phyloP scores from a whole-genome alignment of 2,888 invertebrate species.

The Leucoma salicis region DNA sequence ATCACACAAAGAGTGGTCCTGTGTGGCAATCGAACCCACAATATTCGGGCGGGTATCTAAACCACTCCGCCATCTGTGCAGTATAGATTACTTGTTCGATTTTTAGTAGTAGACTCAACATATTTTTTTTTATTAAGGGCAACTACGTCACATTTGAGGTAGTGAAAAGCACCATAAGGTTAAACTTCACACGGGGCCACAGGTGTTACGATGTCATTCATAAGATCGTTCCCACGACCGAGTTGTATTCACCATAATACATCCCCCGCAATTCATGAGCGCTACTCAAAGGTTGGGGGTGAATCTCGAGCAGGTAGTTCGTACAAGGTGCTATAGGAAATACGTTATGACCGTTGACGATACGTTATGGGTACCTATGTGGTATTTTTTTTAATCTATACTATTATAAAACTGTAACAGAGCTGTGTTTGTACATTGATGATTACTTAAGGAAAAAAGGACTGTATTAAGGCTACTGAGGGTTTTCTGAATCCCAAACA shows the following conservation, averaged over 20 bases:
- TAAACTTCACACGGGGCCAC: slow-evolving; percentile 42
- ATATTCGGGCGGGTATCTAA: too few species aligned
- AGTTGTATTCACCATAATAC: slow-evolving; percentile 53
- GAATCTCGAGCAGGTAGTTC: slow-evolving; percentile 57
- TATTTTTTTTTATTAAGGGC: background rate
- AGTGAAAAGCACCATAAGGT: slow-evolving; percentile 25
- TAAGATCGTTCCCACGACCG: slow-evolving; percentile 63
- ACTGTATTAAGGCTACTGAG: too few species aligned
- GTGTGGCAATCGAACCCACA: too few species aligned
- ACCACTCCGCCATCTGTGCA: too few species aligned
- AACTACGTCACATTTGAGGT: slow-evolving; percentile 7
- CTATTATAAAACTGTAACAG: too few species aligned
- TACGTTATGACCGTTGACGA: slow-evolving; percentile 63
- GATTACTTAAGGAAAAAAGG: too few species aligned
- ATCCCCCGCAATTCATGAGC: slow-evolving; percentile 59
- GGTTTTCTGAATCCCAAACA: too few species aligned
- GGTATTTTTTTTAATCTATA: too few species aligned
- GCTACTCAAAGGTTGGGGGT: slow-evolving; percentile 62
- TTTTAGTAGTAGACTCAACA: background rate
- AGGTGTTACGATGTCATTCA: slow-evolving; percentile 66
- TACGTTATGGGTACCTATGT: slow-evolving; percentile 13
- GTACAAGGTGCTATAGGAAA: slow-evolving; percentile 46
- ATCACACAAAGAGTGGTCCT: too few species aligned
- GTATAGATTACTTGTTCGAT: background rate
- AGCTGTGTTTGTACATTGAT: too few species aligned